A percentile compares a stretch with the other conserved stretches of the same genome.
phyloP scores from a whole-genome alignment of 1,140 invertebrate genomes.

The Asobara japonica region DNA sequence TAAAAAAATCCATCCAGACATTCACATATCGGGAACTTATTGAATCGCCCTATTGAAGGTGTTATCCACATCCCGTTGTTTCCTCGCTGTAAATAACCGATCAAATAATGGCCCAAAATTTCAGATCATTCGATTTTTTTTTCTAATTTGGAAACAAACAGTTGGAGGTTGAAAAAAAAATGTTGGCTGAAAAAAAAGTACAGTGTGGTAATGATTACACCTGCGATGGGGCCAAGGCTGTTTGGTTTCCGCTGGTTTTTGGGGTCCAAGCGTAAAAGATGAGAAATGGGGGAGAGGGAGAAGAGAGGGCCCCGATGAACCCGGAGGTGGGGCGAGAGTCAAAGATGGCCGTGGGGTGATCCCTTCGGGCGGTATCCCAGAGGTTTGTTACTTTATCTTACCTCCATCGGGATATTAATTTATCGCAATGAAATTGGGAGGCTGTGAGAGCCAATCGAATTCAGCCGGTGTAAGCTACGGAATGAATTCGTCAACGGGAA shows the following conservation, averaged over 20 bases:
- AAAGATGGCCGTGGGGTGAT: conserved; percentile 31
- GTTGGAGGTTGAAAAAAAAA: no score
- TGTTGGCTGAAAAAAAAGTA: no score
- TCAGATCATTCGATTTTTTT: no score
- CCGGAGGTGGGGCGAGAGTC: conserved; percentile 23
- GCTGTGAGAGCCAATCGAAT: not conserved
- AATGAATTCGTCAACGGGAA: not conserved
- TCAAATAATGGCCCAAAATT: no score
- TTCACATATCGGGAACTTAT: no score
- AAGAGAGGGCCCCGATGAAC: not conserved
- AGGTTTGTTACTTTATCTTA: conserved; percentile 6
- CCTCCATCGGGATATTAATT: conserved; percentile 19
- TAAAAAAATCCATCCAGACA: no score
- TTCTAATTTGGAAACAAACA: no score
- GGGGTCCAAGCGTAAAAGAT: not conserved
- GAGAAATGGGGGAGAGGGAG: not conserved
- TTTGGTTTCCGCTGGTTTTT: not conserved
- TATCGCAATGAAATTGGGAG: not conserved
- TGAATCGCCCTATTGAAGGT: no score
- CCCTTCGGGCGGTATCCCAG: conserved; percentile 6
- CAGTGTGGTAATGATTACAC: not conserved
- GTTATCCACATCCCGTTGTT: no score
- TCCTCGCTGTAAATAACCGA: no score
- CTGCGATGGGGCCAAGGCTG: not conserved
- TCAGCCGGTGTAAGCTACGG: not conserved